phyloP scores from a whole-genome alignment of 2,113 vertebrate species.

The Ciconia stormi region DNA sequence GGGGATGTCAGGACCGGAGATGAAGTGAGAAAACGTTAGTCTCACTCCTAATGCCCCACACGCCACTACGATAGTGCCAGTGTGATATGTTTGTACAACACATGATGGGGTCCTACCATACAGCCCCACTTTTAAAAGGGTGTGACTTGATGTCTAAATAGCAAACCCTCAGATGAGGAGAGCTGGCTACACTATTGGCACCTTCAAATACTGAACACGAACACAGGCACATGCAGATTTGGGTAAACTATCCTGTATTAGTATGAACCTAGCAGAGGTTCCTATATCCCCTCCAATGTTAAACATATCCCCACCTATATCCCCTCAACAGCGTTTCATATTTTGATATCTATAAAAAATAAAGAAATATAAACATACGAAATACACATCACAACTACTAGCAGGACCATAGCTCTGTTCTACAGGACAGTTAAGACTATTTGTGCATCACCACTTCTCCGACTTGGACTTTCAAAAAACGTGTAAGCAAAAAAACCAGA shows the following conservation, averaged over 20 bases:
- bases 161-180: neutral
- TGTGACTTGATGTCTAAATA: neutral
- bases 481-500: neutral
- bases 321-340: neutral
- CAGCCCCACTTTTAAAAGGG: neutral
- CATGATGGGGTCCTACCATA: accelerated
- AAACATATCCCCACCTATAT: neutral
- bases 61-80: accelerated
- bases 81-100: accelerated
- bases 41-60: neutral
- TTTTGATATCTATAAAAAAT: neutral
- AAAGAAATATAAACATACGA: neutral
- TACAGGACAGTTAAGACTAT: neutral
- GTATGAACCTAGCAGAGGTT: neutral
- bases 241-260: neutral
- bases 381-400: neutral
- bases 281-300: neutral
- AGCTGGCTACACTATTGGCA: neutral
- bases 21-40: neutral
- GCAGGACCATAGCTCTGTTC: neutral
- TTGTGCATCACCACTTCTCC: neutral
- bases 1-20: neutral
- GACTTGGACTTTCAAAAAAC: neutral
- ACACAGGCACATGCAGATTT: accelerated
- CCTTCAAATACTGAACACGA: neutral